Evolutionary conservation across 2,797 vertebrate genomes (phyloP).

Genomic region (Adelosebastes latens): DNA sequence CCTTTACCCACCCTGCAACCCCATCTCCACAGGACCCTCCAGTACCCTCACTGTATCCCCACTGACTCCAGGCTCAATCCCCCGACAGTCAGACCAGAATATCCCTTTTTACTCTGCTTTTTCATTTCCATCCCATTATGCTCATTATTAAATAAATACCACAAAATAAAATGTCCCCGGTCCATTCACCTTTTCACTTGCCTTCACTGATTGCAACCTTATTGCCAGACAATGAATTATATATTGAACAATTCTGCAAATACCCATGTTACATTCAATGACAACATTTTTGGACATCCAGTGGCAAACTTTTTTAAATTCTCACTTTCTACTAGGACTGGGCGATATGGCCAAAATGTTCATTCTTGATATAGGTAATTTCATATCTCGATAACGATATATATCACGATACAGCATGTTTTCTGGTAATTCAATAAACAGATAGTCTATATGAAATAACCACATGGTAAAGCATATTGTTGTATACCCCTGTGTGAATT

Average conservation of each 20-base stretch:
- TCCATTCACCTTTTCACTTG: neutral
- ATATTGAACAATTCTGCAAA: no score
- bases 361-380: no score
- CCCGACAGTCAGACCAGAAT: slow-evolving; percentile 26
- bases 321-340: neutral
- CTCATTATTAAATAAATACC: neutral
- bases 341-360: no score
- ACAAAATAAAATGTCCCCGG: neutral
- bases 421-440: no score
- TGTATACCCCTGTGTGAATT: no score
- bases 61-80: slow-evolving; percentile 49
- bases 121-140: neutral
- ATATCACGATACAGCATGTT: no score
- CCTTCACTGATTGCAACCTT: no score
- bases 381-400: no score
- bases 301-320: neutral
- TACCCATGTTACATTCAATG: no score
- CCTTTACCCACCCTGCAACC: slow-evolving; percentile 54
- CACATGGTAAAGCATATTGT: no score
- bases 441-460: no score
- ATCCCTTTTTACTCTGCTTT: slow-evolving; percentile 13
- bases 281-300: neutral
- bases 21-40: slow-evolving; percentile 47
- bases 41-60: slow-evolving; percentile 59
- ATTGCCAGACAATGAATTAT: no score